Conservation (phyloP, 2,888 invertebrate genomes). For the Caenorhabditis virilis region DNA sequence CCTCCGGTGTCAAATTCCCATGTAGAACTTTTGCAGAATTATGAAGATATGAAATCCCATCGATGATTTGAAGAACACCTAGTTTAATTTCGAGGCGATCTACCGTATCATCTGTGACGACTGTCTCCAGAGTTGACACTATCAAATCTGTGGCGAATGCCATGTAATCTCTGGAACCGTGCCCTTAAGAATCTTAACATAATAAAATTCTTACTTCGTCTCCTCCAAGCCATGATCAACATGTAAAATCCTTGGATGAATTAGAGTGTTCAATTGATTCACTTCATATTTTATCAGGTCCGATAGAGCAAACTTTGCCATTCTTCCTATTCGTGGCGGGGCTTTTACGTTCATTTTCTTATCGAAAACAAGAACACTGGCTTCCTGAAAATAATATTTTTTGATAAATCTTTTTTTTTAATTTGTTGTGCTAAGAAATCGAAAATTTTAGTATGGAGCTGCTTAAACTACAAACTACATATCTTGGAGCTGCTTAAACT, state of each 20-base stretch:
- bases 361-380: slow-evolving; percentile 62
- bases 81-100: slow-evolving; percentile 65
- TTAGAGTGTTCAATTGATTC: slow-evolving; percentile 55
- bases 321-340: slow-evolving; percentile 61
- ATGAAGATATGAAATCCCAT: slow-evolving; percentile 89
- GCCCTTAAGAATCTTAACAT: neutral
- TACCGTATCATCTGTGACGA: slow-evolving; percentile 51
- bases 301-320: slow-evolving; percentile 58
- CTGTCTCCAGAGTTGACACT: slow-evolving; percentile 50
- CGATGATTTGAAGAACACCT: slow-evolving; percentile 75
- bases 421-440: too few relatives aligned
- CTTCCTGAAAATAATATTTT: slow-evolving; percentile 52
- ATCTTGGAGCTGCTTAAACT: too few relatives aligned
- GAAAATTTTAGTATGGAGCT: too few relatives aligned
- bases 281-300: slow-evolving; percentile 62
- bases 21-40: slow-evolving; percentile 85
- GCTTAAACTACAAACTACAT: too few relatives aligned
- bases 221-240: slow-evolving; percentile 59
- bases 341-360: slow-evolving; percentile 64
- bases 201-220: slow-evolving; percentile 45
- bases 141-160: slow-evolving; percentile 50
- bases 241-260: slow-evolving; percentile 62
- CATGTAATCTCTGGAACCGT: slow-evolving; percentile 40
- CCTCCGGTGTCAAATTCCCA: slow-evolving; percentile 90
- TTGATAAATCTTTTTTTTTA: neutral